These are phyloP conservation scores for Alouatta palliata DNA, from an alignment of 2,113 vertebrate species.

Conservation along the genomic window DNA sequence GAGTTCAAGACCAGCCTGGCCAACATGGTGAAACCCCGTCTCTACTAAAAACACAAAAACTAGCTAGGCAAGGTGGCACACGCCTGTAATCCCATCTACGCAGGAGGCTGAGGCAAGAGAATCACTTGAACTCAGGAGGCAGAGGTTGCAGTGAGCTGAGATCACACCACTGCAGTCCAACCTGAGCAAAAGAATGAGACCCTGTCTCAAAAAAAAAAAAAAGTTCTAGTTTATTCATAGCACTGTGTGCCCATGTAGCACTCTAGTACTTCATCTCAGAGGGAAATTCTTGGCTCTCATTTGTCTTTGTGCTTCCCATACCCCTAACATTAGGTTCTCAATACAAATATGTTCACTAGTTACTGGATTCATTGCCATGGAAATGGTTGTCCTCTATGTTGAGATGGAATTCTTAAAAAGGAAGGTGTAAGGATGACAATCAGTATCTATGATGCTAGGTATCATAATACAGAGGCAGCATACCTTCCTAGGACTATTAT, in stretches of 20 bases:
- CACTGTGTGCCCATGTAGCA: rapidly evolving
- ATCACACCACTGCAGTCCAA: too few species aligned
- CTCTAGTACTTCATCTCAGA: background rate
- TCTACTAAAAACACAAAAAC: too few species aligned
- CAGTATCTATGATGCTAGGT: background rate
- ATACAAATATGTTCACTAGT: background rate
- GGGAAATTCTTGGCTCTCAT: background rate
- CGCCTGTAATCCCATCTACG: too few species aligned
- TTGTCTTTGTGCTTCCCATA: background rate
- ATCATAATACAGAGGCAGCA: background rate
- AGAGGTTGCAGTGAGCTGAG: too few species aligned
- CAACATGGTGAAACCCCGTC: too few species aligned
- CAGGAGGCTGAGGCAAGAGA: too few species aligned
- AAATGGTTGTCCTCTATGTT: background rate
- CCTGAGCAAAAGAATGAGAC: too few species aligned
- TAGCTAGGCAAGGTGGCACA: too few species aligned
- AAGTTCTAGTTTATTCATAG: background rate
- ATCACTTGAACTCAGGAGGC: too few species aligned
- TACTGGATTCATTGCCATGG: background rate
- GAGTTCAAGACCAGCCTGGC: too few species aligned
- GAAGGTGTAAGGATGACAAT: background rate
- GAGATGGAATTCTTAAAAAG: background rate
- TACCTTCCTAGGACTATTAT: background rate
- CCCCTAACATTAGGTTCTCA: background rate
- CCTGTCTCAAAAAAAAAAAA: too few species aligned